Percentiles rank a stretch among this genome's conserved stretches.
phyloP scores from a whole-genome alignment of 2,113 vertebrate species.

The Antidorcas marsupialis region DNA sequence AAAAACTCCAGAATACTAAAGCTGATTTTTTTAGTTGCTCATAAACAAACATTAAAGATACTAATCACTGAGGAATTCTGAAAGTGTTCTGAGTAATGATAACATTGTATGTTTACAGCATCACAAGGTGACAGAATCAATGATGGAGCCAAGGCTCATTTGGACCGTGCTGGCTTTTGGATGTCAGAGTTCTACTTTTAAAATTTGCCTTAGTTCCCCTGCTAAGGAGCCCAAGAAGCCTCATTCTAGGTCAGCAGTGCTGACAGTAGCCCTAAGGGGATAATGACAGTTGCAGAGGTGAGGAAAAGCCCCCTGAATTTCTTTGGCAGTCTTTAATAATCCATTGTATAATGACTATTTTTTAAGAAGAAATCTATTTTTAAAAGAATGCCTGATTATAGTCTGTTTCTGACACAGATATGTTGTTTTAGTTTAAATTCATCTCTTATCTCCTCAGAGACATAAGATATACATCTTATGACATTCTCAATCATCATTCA shows the following conservation, averaged over 20 bases:
- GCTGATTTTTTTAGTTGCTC: not conserved
- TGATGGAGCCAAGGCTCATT: constrained; percentile 8
- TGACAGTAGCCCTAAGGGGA: not conserved
- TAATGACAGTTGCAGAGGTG: not conserved
- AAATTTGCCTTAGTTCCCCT: not conserved
- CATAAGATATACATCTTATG: not conserved
- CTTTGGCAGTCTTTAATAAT: not conserved
- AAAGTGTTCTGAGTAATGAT: not conserved
- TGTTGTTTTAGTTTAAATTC: constrained; percentile 7
- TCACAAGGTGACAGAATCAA: constrained; percentile 4
- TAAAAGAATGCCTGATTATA: not conserved
- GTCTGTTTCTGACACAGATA: not conserved
- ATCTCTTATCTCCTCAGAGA: constrained; percentile 22
- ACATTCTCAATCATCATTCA: not conserved
- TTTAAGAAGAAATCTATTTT: not conserved
- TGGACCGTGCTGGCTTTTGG: not conserved
- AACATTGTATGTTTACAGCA: not conserved
- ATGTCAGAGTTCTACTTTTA: constrained; percentile 2
- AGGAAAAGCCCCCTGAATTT: not conserved
- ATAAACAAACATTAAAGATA: not conserved
- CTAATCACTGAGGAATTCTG: not conserved
- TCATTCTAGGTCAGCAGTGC: constrained; percentile 24
- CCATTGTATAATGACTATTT: not conserved
- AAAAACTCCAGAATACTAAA: not conserved
- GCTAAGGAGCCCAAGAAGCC: not conserved